These are phyloP conservation scores for Notarius lentiginosus DNA, from an alignment of 2,113 vertebrate species.

Conservation along the genomic window DNA sequence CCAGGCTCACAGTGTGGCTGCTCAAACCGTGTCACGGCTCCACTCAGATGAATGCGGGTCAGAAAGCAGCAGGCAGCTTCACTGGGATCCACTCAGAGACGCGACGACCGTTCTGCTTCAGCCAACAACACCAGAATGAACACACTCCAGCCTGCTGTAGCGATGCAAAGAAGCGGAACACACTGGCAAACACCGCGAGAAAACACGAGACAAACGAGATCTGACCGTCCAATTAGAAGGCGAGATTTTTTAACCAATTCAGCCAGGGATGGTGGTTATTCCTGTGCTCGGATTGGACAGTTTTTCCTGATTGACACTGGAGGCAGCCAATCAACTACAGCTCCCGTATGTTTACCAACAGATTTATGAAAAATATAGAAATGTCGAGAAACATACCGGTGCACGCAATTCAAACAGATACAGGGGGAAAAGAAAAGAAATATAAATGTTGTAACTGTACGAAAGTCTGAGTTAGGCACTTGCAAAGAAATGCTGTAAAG, in stretches of 20 bases:
- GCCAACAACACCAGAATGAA: conserved; percentile 37
- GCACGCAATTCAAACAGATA: not conserved
- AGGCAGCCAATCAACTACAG: not conserved
- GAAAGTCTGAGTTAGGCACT: too few species aligned
- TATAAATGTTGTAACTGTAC: not conserved
- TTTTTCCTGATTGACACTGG: not conserved
- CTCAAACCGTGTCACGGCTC: not conserved
- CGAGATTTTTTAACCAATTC: not conserved
- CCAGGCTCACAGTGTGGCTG: not conserved
- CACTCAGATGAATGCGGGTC: not conserved
- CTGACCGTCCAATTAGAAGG: conserved; percentile 32
- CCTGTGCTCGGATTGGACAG: conserved; percentile 24
- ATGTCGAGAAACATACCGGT: not conserved
- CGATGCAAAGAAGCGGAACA: conserved; percentile 34
- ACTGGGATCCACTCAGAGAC: not conserved
- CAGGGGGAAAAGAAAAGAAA: not conserved
- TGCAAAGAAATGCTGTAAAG: too few species aligned
- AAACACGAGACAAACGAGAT: conserved; percentile 29
- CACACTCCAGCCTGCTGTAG: conserved; percentile 7
- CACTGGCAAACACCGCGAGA: conserved; percentile 65
- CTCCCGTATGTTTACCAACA: not conserved
- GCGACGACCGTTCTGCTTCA: not conserved
- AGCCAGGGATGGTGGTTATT: too few species aligned
- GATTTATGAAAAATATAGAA: not conserved
- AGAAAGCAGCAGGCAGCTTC: not conserved